Evolutionary conservation across 2,113 vertebrate genomes (phyloP), one percentile per base, ranked within the genome.

Genomic region (Calcarius ornatus): DNA sequence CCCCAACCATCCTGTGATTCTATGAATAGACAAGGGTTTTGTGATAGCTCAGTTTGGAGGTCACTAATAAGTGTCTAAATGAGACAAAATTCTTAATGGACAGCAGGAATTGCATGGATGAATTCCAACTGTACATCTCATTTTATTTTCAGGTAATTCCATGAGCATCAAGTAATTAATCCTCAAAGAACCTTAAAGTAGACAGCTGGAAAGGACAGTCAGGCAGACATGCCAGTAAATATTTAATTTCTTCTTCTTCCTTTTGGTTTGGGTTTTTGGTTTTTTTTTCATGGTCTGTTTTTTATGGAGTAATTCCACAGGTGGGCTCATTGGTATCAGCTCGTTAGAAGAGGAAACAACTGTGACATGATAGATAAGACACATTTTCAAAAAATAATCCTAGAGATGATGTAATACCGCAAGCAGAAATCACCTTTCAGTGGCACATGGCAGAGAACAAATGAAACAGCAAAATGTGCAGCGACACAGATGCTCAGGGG

Each of bases 401-500:
- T 90, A 4, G 10, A 76, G 57, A 47, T 87, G 78, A 69, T 25
- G 47, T 24, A 91, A 80, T 0, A 14, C 10, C 28, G 23, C 17
- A 37, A 87, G 50, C 8, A 89, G 50, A 78, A 95, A 71, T 79
- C 27, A 24, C 24, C 59, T 38, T 92, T 53, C 69, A 45, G 27
- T 10, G 56, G 59, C 63, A 73, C 35, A 27, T 5, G 27, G 51
- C 21, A 70, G 51, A 86, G 47, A 82, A 77, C 22, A 82, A 95
- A 82, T 25, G 66, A 59, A 87, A 77, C 42, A 25, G 53, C 25
- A 35, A 66, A 88, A 77, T 11, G 16, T 0, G 7, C 28, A 77
- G 87, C 30, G 85, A 40, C 84, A 92, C 73, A 51, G 70, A 30
- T 31, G 79, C 78, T 85, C 78, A 54, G 54, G 81, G 73, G 81